phyloP scores from a whole-genome alignment of 37 sponge, comb jelly and placozoan species.

The Chondrilla cf. caribensis region DNA sequence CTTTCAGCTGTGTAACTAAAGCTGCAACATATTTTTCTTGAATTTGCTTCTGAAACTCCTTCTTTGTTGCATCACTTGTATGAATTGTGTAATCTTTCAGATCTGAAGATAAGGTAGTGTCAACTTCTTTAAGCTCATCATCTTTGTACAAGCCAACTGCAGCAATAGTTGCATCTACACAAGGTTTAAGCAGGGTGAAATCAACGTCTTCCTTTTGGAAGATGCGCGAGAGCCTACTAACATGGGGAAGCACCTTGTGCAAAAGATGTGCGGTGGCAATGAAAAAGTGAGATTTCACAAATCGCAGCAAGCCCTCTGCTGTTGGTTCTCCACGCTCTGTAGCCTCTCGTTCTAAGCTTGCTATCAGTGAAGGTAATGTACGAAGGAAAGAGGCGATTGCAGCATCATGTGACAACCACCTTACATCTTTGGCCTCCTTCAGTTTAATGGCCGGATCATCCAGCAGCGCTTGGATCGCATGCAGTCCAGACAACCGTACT shows the following conservation, averaged over 20 bases:
- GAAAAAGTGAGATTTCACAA: slow-evolving; percentile 22
- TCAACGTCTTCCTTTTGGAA: slow-evolving; percentile 33
- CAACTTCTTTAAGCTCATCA: too few species aligned
- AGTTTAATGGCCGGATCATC: slow-evolving; percentile 10
- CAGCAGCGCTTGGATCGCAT: slow-evolving; percentile 11
- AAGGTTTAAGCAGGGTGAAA: too few species aligned
- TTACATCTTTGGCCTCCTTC: slow-evolving; percentile 38
- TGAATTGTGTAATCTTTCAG: slow-evolving; percentile 3
- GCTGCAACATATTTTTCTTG: slow-evolving; percentile 22
- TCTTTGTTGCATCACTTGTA: background rate
- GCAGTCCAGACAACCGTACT: slow-evolving; percentile 13
- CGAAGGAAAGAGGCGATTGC: slow-evolving; percentile 29
- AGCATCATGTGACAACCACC: slow-evolving; percentile 50
- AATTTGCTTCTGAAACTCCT: background rate
- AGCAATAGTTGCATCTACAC: slow-evolving; percentile 6
- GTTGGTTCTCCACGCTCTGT: slow-evolving; percentile 12
- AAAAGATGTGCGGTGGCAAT: slow-evolving; percentile 25
- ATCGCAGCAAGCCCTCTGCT: too few species aligned
- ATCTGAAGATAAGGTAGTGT: too few species aligned
- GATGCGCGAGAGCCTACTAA: background rate
- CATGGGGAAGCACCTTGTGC: slow-evolving; percentile 5
- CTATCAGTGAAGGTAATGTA: slow-evolving; percentile 39
- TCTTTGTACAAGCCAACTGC: background rate
- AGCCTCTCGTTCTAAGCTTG: slow-evolving; percentile 30
- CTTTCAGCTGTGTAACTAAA: background rate